Percentiles rank a stretch among this genome's conserved stretches.
Conservation (phyloP, 2,113 vertebrate species). For the Manacus vitellinus region DNA sequence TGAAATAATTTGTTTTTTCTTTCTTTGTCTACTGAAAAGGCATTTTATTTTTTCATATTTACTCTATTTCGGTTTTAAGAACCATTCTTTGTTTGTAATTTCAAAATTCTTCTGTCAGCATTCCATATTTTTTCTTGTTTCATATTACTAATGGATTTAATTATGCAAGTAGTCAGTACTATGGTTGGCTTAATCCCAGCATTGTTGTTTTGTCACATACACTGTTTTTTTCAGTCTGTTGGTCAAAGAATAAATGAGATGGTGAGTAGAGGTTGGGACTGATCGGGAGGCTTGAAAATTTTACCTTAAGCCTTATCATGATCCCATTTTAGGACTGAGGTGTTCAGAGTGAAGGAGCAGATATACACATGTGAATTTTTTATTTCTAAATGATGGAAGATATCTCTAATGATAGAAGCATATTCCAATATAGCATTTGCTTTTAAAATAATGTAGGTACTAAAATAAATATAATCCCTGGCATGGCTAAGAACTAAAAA, state of each 20-base stretch:
- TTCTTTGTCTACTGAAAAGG: not conserved
- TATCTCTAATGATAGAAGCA: not conserved
- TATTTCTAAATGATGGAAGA: not conserved
- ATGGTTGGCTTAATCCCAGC: not conserved
- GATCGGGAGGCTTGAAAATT: not conserved
- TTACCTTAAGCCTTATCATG: not conserved
- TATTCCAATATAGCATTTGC: not conserved
- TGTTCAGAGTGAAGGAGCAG: not conserved
- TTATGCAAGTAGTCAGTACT: not conserved
- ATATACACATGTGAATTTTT: not conserved
- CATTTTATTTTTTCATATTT: not conserved
- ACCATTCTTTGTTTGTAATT: not conserved
- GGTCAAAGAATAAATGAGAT: not conserved
- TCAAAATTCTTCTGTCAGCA: not conserved
- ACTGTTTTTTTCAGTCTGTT: not conserved
- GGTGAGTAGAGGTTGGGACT: not conserved
- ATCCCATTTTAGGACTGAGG: not conserved
- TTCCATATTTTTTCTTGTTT: not conserved
- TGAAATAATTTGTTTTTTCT: not conserved
- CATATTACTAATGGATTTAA: not conserved
- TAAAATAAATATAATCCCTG: not conserved
- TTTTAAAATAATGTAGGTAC: not conserved
- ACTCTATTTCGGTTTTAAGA: not conserved
- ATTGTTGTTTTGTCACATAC: not conserved
- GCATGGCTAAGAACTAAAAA: not conserved